Evolutionary conservation across 1,140 invertebrate genomes (phyloP).

Genomic region (Paraescarpia echinospica): DNA sequence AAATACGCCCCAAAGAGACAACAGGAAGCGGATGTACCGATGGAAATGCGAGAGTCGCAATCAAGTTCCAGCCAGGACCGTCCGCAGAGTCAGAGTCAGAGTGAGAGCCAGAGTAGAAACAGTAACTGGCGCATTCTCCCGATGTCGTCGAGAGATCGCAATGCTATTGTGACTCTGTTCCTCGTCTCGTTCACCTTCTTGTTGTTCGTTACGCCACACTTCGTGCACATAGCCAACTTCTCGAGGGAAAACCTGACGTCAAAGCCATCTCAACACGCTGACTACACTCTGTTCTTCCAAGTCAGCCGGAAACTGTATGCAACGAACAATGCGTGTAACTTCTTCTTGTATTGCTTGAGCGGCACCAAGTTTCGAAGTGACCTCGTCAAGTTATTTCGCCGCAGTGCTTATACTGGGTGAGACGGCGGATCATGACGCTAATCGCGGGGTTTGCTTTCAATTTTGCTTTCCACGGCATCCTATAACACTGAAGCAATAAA

Average conservation of each 20-base stretch:
- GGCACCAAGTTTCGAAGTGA: neutral
- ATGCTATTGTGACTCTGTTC: neutral
- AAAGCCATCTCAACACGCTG: neutral
- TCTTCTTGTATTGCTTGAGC: neutral
- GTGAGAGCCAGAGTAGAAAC: neutral
- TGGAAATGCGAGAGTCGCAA: neutral
- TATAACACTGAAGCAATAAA: neutral
- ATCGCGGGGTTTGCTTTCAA: neutral
- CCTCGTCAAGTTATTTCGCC: neutral
- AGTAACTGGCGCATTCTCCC: too few relatives aligned
- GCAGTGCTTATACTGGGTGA: neutral
- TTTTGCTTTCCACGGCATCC: neutral
- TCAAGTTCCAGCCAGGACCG: neutral
- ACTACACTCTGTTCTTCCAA: neutral
- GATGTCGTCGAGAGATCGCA: neutral
- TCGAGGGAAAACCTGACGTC: neutral
- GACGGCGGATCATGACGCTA: neutral
- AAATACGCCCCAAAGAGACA: neutral
- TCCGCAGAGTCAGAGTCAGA: neutral
- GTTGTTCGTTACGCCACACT: neutral
- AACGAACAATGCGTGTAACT: neutral
- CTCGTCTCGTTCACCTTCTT: neutral
- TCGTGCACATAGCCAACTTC: neutral
- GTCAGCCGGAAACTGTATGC: neutral
- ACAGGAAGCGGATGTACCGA: neutral